phyloP scores from a whole-genome alignment of 1,140 invertebrate species.

The Zaprionus inermis region DNA sequence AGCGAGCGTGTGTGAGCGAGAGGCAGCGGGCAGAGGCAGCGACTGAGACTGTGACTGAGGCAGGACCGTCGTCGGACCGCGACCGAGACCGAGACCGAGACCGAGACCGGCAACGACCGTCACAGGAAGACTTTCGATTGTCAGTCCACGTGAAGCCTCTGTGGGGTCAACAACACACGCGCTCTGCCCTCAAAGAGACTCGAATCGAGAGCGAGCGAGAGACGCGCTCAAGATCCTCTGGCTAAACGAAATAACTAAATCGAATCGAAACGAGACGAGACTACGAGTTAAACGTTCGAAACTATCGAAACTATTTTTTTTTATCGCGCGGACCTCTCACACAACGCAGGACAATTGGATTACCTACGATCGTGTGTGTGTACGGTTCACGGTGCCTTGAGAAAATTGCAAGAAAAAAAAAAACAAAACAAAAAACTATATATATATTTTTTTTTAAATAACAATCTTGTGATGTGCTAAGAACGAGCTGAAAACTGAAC shows the following conservation, averaged over 20 bases:
- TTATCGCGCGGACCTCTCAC: conserved; percentile 18
- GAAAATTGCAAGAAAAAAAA: neutral
- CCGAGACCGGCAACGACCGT: conserved; percentile 55
- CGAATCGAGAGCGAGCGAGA: too few relatives aligned
- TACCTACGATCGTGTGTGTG: conserved; percentile 76
- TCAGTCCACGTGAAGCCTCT: conserved; percentile 84
- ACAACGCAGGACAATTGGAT: conserved; percentile 75
- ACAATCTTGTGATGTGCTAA: conserved; percentile 38
- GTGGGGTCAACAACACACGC: conserved; percentile 83
- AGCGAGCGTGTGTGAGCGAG: conserved; percentile 6
- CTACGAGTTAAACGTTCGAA: conserved; percentile 22
- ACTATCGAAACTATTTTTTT: conserved; percentile 21
- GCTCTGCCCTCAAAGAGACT: conserved; percentile 55
- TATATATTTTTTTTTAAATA: conserved; percentile 43
- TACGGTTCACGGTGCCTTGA: conserved; percentile 48
- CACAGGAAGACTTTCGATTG: conserved; percentile 77
- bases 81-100: conserved; percentile 7
- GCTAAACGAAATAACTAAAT: conserved; percentile 12
- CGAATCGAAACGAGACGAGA: too few relatives aligned
- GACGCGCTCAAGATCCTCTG: conserved; percentile 53
- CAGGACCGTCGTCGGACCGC: conserved; percentile 24
- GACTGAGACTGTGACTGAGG: neutral
- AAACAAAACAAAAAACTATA: neutral
- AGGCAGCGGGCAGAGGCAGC: conserved; percentile 6
- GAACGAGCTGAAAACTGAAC: conserved; percentile 2